These are phyloP conservation scores for Hycleus cichorii DNA, from an alignment of 1,140 invertebrate species.

Conservation along the genomic window DNA sequence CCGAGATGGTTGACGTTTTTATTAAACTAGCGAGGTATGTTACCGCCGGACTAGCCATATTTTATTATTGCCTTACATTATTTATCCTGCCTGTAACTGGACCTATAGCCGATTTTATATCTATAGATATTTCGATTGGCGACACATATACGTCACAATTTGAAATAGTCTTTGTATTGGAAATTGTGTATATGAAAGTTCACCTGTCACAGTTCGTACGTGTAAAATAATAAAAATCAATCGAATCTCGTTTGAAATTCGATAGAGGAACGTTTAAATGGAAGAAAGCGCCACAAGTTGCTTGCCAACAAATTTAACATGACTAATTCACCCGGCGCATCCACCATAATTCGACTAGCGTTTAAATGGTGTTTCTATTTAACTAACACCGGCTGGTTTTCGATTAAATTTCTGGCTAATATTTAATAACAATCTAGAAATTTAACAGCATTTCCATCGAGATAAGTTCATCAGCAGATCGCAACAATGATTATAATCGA, in stretches of 20 bases:
- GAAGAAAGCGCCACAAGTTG: background rate
- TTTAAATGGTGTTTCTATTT: background rate
- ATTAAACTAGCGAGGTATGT: conserved; percentile 34
- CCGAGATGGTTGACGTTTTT: conserved; percentile 34
- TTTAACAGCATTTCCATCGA: background rate
- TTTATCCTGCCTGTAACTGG: conserved; percentile 32
- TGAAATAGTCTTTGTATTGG: no score
- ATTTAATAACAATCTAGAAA: background rate
- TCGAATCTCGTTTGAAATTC: no score
- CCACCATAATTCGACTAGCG: background rate
- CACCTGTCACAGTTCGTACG: no score
- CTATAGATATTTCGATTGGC: background rate
- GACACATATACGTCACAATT: conserved; percentile 2
- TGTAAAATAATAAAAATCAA: no score
- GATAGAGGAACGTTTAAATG: no score
- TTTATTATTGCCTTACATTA: conserved; percentile 38
- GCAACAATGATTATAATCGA: background rate
- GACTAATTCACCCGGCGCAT: background rate
- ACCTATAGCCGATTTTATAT: conserved; percentile 17
- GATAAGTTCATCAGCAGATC: background rate
- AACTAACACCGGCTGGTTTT: no score
- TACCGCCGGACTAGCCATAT: conserved; percentile 32
- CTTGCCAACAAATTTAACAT: background rate
- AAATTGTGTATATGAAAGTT: no score
- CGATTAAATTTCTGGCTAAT: no score